A percentile compares a stretch with the other conserved stretches of the same genome.
Evolutionary conservation across 2,888 invertebrate species (phyloP).

Genomic region (Spodoptera littoralis): DNA sequence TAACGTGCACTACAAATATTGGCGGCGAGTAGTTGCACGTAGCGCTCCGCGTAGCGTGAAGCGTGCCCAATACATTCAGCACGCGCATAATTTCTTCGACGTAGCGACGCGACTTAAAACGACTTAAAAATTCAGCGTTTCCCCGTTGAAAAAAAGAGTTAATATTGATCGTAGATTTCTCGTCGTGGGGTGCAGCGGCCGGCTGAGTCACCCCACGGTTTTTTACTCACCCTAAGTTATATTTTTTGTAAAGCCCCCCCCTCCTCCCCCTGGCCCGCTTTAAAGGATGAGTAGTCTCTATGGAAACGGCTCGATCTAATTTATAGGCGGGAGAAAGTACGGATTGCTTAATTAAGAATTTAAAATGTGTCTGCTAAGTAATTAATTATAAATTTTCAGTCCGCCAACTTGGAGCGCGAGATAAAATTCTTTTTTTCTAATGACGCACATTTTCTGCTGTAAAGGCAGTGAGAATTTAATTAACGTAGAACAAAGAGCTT

Average conservation of each 20-base stretch:
- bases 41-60: slow-evolving; percentile 26
- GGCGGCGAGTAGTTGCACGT: slow-evolving; percentile 28
- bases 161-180: slow-evolving; percentile 90
- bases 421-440: slow-evolving; percentile 70
- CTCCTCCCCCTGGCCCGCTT: slow-evolving; percentile 81
- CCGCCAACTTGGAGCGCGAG: slow-evolving; percentile 68
- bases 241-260: slow-evolving; percentile 87
- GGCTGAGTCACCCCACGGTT: slow-evolving; percentile 89
- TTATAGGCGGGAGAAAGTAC: slow-evolving; percentile 88
- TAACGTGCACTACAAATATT: slow-evolving; percentile 66
- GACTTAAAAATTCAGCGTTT: slow-evolving; percentile 87
- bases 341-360: slow-evolving; percentile 89
- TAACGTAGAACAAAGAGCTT: slow-evolving; percentile 68
- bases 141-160: slow-evolving; percentile 88
- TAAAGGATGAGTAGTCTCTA: slow-evolving; percentile 89
- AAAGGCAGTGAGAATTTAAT: slow-evolving; percentile 77
- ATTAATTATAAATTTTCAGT: slow-evolving; percentile 86
- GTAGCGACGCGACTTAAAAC: slow-evolving; percentile 74
- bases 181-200: slow-evolving; percentile 89
- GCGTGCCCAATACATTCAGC: slow-evolving; percentile 65
- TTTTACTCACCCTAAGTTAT: slow-evolving; percentile 90
- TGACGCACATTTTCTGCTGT: slow-evolving; percentile 62
- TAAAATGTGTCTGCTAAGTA: slow-evolving; percentile 87
- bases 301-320: slow-evolving; percentile 89
- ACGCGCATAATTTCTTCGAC: slow-evolving; percentile 65